Conservation (phyloP, 1,140 invertebrate genomes). For the Scaptomyza montana region DNA sequence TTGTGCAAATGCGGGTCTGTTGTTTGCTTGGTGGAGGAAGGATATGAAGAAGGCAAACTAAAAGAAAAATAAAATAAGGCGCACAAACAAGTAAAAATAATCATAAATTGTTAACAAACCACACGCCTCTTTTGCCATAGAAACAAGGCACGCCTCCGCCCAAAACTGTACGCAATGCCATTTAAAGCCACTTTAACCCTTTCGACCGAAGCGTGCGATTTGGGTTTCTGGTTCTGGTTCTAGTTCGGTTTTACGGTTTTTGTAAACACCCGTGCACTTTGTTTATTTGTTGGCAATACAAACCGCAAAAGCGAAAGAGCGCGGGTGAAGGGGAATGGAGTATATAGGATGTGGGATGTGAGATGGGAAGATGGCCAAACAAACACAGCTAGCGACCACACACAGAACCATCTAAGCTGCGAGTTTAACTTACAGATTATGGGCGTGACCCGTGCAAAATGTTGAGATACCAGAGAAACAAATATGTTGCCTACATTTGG, state of each 20-base stretch:
- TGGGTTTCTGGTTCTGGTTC: slow-evolving; percentile 45
- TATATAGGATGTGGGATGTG: too few species aligned
- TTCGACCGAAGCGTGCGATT: slow-evolving; percentile 59
- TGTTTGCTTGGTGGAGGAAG: slow-evolving; percentile 32
- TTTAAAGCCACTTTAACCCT: slow-evolving; percentile 74
- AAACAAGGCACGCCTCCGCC: slow-evolving; percentile 6
- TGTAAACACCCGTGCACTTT: slow-evolving; percentile 31
- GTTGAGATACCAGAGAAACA: slow-evolving; percentile 32
- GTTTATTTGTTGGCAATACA: slow-evolving; percentile 47
- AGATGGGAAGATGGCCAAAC: slow-evolving; percentile 17
- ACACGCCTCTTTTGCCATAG: slow-evolving; percentile 40
- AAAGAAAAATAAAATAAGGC: slow-evolving; percentile 17
- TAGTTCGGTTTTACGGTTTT: slow-evolving; percentile 16
- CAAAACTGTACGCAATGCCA: slow-evolving; percentile 2
- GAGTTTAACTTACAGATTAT: slow-evolving; percentile 75
- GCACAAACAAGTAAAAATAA: slow-evolving; percentile 62
- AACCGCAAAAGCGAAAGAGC: slow-evolving; percentile 32
- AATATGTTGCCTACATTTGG: slow-evolving; percentile 69
- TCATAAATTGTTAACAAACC: slow-evolving; percentile 73
- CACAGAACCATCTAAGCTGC: slow-evolving; percentile 30
- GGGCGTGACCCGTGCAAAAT: slow-evolving; percentile 62
- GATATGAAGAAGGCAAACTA: background rate
- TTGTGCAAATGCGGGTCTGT: slow-evolving; percentile 57
- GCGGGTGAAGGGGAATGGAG: background rate
- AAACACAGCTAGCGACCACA: slow-evolving; percentile 55